Evolutionary conservation across 2,888 invertebrate genomes (phyloP), one percentile per base, ranked within the genome.

Genomic region (Druceiella hillmani): DNA sequence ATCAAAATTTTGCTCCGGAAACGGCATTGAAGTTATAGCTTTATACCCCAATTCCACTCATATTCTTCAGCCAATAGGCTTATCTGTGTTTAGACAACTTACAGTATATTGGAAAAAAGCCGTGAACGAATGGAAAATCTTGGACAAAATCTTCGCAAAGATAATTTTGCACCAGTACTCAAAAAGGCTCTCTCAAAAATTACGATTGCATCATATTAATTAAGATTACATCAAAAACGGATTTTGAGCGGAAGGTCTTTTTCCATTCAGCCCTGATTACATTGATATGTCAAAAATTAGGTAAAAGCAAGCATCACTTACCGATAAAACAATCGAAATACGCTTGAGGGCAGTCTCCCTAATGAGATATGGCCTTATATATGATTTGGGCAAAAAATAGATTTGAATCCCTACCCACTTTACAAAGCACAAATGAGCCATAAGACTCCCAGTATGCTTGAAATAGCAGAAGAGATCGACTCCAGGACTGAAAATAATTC

Each of bases 1-100:
- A 22, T 15, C 30, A 5, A 26, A 36, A 1, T 41, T 29, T 17
- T 36, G 41, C 20, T 16, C 10, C 3, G 26, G 26, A 22, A 38
- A 37, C 20, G 35, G 28, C 3, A 42, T 42, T 15, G 30, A 36
- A 32, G 24, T 46, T 15, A 43, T 45, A 16, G 45, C 45, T 6
- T 13, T 45, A 16, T 38, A 41, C 22, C 45, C 43, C 7, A 47
- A 47, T 22, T 36, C 40, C 7, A 44, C 44, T 6, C 43, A 44
- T 31, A 31, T 47, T 6, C 26, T 44, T n/a, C 46, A 47, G 36
- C 44, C 46, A 14, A 44, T 44, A 43, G 46, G 44, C 25, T 30
- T 45, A 10, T 32, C 45, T 2, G 36, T 45, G 6, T 45, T 45
- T 25, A 35, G 37, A 27, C 43, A 37, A 2, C 13, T 43, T 5